Conservation (phyloP, 2,888 invertebrate genomes). For the Cantharis lateralis region DNA sequence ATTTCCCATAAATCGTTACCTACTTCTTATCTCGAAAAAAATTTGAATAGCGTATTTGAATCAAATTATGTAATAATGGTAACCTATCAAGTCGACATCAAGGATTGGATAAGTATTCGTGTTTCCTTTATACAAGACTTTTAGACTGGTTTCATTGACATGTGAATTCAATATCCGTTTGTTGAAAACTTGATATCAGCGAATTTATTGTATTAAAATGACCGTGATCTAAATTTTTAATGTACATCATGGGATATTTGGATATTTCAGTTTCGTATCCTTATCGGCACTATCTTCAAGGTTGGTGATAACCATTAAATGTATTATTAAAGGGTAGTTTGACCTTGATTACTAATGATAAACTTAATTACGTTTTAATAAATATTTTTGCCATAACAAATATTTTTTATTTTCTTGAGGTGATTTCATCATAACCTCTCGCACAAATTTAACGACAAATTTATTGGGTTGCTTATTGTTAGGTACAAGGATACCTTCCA, state of each 20-base stretch:
- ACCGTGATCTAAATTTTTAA: constrained; percentile 29
- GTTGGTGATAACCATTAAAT: background rate
- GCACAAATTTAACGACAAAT: background rate
- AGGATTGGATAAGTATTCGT: background rate
- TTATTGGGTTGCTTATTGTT: background rate
- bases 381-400: background rate
- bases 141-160: constrained; percentile 11
- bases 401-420: background rate
- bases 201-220: constrained; percentile 25
- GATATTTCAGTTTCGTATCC: background rate
- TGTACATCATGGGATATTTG: background rate
- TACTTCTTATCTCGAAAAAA: background rate
- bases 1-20: background rate
- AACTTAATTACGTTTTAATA: background rate
- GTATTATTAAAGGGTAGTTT: background rate
- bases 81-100: background rate
- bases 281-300: background rate
- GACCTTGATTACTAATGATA: background rate
- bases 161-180: constrained; percentile 19
- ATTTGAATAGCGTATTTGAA: background rate
- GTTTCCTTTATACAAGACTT: background rate
- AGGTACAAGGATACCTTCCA: background rate
- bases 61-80: background rate
- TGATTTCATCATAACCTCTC: background rate
- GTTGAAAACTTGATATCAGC: constrained; percentile 11